These are phyloP conservation scores for Pica pica DNA, from an alignment of 2,113 vertebrate genomes.

Conservation along the genomic window DNA sequence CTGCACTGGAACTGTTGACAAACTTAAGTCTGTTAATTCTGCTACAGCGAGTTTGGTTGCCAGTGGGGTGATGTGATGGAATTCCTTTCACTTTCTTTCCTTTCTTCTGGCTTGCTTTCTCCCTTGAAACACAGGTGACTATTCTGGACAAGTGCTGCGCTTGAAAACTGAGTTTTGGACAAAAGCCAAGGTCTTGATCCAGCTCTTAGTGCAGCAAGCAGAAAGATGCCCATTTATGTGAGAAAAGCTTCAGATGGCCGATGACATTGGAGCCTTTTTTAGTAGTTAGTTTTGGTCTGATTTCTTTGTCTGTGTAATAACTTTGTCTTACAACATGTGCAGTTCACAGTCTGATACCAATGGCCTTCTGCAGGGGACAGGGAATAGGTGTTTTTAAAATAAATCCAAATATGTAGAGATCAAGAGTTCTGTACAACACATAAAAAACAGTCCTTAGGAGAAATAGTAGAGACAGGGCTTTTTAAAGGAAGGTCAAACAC, in stretches of 20 bases:
- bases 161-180: not conserved
- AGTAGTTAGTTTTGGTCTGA: not conserved
- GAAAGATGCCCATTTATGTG: not conserved
- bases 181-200: not conserved
- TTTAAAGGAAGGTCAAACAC: not conserved
- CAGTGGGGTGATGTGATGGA: not conserved
- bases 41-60: not conserved
- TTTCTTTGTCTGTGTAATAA: not conserved
- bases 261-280: not conserved
- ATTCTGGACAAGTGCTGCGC: not conserved
- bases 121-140: not conserved
- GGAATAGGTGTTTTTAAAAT: not conserved
- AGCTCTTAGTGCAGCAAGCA: not conserved
- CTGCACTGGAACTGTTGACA: not conserved
- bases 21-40: not conserved
- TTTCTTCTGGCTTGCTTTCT: not conserved
- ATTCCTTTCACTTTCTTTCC: not conserved
- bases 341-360: not conserved
- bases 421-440: rapidly evolving
- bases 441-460: not conserved
- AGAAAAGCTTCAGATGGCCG: not conserved
- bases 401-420: not conserved
- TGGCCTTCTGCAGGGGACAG: not conserved
- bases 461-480: not conserved
- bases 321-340: not conserved